These are phyloP conservation scores for Pogonognathellus flavescens DNA, from an alignment of 1,140 invertebrate genomes.

Conservation along the genomic window DNA sequence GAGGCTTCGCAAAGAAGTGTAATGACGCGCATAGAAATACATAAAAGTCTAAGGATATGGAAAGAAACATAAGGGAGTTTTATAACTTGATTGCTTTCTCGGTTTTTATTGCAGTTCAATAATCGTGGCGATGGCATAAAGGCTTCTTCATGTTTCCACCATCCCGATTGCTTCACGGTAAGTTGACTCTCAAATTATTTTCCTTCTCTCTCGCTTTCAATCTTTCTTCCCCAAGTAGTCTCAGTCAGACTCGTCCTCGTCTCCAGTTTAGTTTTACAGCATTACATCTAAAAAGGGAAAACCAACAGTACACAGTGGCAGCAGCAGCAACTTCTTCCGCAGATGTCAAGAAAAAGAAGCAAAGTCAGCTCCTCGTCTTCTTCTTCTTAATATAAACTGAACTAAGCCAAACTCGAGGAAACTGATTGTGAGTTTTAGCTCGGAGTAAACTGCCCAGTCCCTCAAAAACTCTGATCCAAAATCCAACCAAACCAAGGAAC, in stretches of 20 bases:
- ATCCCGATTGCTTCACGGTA: constrained; percentile 54
- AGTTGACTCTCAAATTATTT: constrained; percentile 46
- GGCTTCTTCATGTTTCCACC: constrained; percentile 52
- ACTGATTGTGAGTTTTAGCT: constrained; percentile 8
- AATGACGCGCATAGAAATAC: constrained; percentile 53
- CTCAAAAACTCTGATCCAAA: not conserved
- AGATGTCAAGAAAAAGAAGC: constrained; percentile 24
- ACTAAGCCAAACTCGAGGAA: not conserved
- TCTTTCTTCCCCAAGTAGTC: constrained; percentile 17
- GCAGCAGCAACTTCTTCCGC: not conserved
- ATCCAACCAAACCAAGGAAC: not conserved
- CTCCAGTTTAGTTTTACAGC: not conserved
- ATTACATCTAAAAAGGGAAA: constrained; percentile 29
- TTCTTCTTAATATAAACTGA: not conserved
- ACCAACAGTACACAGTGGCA: not conserved
- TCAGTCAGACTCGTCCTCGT: not conserved
- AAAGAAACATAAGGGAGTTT: constrained; percentile 53
- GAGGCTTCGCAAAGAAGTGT: not conserved
- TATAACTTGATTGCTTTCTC: constrained; percentile 55
- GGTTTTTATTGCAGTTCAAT: constrained; percentile 55
- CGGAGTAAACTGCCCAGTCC: not conserved
- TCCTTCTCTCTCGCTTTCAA: constrained; percentile 46
- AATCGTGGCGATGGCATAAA: constrained; percentile 50
- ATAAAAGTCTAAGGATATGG: constrained; percentile 51
- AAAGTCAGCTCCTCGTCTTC: not conserved